Evolutionary conservation across 2,797 vertebrate genomes (phyloP).

Genomic region (Rhinichthys osculus): DNA sequence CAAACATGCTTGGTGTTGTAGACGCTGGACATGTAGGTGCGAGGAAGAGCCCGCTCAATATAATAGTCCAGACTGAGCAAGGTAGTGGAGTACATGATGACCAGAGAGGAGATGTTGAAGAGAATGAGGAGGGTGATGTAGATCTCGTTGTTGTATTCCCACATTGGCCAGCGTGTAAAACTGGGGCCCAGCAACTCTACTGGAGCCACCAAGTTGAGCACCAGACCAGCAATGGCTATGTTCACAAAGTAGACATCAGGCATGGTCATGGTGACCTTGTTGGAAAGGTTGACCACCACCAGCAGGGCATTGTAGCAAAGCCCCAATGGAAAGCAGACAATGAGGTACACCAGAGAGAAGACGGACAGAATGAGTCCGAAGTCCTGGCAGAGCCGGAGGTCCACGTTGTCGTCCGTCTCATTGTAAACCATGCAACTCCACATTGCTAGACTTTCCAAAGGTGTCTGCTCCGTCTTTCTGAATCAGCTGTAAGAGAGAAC

Average conservation of each 20-base stretch:
- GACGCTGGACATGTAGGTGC: conserved; percentile 97
- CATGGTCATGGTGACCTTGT: conserved; percentile 96
- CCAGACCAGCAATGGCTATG: conserved; percentile 93
- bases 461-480: conserved; percentile 71
- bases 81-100: conserved; percentile 94
- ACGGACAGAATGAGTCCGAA: conserved; percentile 89
- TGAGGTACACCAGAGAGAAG: conserved; percentile 92
- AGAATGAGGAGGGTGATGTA: conserved; percentile 94
- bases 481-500: conserved; percentile 76
- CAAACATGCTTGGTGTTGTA: conserved; percentile 98
- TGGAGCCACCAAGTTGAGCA: conserved; percentile 89
- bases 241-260: conserved; percentile 98
- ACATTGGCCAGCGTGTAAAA: conserved; percentile 88
- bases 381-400: conserved; percentile 88
- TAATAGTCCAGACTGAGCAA: conserved; percentile 97
- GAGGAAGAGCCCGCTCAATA: conserved; percentile 93
- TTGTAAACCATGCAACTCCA: conserved; percentile 93
- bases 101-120: conserved; percentile 94
- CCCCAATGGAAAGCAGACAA: conserved; percentile 89
- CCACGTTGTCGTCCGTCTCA: conserved; percentile 80
- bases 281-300: conserved; percentile 92
- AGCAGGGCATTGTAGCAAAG: conserved; percentile 93
- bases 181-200: conserved; percentile 88
- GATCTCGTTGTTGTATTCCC: conserved; percentile 89
- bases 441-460: conserved; percentile 83